Base-by-base conservation (phyloP, 1,140 invertebrate species). In the Drosophila lowei region DNA sequence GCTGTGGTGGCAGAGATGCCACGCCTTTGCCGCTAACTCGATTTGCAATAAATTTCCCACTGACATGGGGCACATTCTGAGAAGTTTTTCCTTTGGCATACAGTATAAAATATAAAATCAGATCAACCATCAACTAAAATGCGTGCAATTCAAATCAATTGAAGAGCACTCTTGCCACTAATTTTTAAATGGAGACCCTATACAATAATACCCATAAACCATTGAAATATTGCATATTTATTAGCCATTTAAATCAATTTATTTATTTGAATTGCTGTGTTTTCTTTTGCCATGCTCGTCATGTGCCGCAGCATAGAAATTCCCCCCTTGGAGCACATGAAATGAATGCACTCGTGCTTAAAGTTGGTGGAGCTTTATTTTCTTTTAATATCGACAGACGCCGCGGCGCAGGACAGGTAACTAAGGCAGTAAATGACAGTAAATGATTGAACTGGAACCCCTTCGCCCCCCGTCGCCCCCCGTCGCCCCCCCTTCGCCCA, bases 381-480 rank as follows among this genome's bases (percentile, higher is more conserved):
- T 28, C 34, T 58, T 52, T 48, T 43, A 57, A 73, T 74, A 74
- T 74, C 55, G 71, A 49, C 44, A 55, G 60, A 74, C 42, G 52
- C 71, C 71, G 48, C 42, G 52, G 70, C 71, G 48, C 48, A 56
- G 70, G 70, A 49, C 74, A 81, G 78, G 79, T 83, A 77, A 77
- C 74, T 77, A 63, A 59, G 65, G 55, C 47, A 79, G 83, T 88
- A 86, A 86, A 86, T 86, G 83, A 88, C 83, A 86, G 83, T 86
- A 86, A 86, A 86, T 86, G 83, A 86, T 86, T 81, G 78, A 88
- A 77, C 72, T 78, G 49, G 72, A 42, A 55, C 57, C 41, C 50
- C 43, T 1, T 15, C 50, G 49, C 34, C 23, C 23, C 18, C 16
- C n/a, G n/a, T n/a, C n/a, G n/a, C 16, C 18, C 18, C 18, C 2